Base-by-base conservation (phyloP, 2,113 vertebrate species). In the Bubo bubo region DNA sequence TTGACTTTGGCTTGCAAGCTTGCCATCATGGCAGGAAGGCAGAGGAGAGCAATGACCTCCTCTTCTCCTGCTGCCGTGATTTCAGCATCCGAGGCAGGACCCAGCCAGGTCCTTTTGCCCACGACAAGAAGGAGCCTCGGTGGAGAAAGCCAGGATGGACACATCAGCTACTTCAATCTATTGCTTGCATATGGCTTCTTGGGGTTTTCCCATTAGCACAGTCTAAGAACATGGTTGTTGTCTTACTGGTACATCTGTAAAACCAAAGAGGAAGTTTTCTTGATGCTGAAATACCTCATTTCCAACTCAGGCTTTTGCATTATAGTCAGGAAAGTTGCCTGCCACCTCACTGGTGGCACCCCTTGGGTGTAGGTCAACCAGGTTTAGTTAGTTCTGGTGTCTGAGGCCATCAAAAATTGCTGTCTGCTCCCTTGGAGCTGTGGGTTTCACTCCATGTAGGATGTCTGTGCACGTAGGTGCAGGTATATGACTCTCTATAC, bases 191-290 rank as follows among this genome's bases (percentile, higher is more conserved):
- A 3, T 26, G 24, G 14, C 15, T 77, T 64, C 49, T 30, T 58
- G 50, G n/a, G 6, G 0, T 7, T 6, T 28, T 37, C 6, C 55
- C 53, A 41, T n/a, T 8, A 3, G 2, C 0, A 0, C 43, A 22
- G 13, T 39, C 50, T 55, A 56, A 52, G 30, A 92, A 60, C 0
- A 0, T 23, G 8, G 1, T 41, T 79, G 74, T 73, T 84, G 55
- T 52, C 45, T 16, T 43, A 63, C 37, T 73, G 67, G n/a, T 30
- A 23, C 34, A 23, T 20, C n/a, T 83, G 35, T 53, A 58, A 84
- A 84, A 52, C 34, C 43, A 45, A 58, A 75, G 59, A 77, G 56
- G 37, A 24, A 59, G 34, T 18, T 49, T 62, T 34, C 55, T 72
- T 53, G 37, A 21, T 35, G 52, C 62, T 24, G 22, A 70, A 55